Conservation (phyloP, 2,113 vertebrate genomes). For the Cinclus cinclus region DNA sequence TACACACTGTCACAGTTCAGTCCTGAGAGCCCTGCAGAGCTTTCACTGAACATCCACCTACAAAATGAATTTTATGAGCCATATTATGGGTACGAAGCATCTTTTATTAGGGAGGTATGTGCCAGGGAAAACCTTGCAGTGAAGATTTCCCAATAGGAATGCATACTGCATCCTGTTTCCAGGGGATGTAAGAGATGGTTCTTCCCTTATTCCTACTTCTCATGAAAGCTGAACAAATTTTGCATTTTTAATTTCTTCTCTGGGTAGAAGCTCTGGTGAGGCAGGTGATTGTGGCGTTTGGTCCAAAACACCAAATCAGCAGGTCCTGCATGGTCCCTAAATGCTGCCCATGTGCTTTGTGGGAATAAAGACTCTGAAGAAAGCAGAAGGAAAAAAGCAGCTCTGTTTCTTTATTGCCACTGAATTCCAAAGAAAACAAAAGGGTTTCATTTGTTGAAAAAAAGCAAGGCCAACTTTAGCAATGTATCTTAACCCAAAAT, state of each 20-base stretch:
- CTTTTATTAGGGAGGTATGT: not conserved
- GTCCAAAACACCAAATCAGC: not conserved
- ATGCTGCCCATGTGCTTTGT: not conserved
- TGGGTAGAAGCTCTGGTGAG: not conserved
- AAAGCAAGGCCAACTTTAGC: not conserved
- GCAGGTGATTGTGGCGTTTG: not conserved
- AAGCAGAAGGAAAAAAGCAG: not conserved
- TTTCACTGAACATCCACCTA: not conserved
- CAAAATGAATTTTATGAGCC: not conserved
- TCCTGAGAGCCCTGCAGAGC: not conserved
- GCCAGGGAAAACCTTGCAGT: not conserved
- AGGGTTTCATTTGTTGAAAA: not conserved
- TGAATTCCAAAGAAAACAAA: not conserved
- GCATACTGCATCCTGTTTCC: not conserved
- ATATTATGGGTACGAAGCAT: not conserved
- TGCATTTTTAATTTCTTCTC: not conserved
- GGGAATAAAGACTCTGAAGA: not conserved
- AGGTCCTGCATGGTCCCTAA: not conserved
- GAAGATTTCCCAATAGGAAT: not conserved
- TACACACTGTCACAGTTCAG: not conserved
- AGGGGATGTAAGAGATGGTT: not conserved
- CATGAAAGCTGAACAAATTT: not conserved
- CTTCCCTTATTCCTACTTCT: not conserved
- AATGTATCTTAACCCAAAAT: not conserved
- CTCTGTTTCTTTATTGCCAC: not conserved